A percentile compares a stretch with the other conserved stretches of the same genome.
Evolutionary conservation across 2,113 vertebrate species (phyloP).

Genomic region (Prochilodus magdalenae): DNA sequence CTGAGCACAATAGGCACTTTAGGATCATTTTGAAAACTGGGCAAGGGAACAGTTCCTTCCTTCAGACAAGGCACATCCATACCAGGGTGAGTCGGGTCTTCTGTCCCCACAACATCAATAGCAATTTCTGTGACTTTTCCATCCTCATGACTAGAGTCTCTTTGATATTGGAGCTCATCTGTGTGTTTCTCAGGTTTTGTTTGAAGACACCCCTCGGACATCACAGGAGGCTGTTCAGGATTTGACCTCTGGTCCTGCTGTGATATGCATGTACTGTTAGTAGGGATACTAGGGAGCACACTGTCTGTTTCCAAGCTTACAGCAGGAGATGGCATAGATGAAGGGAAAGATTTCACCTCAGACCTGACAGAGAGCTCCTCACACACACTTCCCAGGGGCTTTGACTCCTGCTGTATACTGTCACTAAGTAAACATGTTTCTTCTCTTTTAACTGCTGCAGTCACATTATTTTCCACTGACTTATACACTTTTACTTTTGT

Average conservation of each 20-base stretch:
- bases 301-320: not conserved
- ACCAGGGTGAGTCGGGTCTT: conserved; percentile 20
- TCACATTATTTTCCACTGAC: conserved; percentile 14
- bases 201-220: conserved; percentile 42
- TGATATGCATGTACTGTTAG: not conserved
- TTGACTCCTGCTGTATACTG: conserved; percentile 21
- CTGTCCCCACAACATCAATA: not conserved
- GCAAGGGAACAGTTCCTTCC: conserved; percentile 27
- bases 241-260: conserved; percentile 20
- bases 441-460: conserved; percentile 17
- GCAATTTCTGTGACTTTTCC: conserved; percentile 24
- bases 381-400: conserved; percentile 4
- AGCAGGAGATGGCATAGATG: conserved; percentile 7
- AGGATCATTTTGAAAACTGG: conserved; percentile 30
- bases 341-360: conserved; percentile 19
- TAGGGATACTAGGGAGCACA: not conserved
- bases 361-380: conserved; percentile 2
- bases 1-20: conserved; percentile 57
- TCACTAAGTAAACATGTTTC: conserved; percentile 8
- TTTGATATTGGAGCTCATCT: conserved; percentile 49
- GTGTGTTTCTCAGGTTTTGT: conserved; percentile 29
- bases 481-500: conserved; percentile 11
- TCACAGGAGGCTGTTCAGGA: conserved; percentile 13
- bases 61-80: conserved; percentile 30
- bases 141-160: conserved; percentile 35